Percentiles rank a stretch among this genome's conserved stretches.
phyloP scores from a whole-genome alignment of 2,888 invertebrate genomes.

The Scaptomyza reducta region DNA sequence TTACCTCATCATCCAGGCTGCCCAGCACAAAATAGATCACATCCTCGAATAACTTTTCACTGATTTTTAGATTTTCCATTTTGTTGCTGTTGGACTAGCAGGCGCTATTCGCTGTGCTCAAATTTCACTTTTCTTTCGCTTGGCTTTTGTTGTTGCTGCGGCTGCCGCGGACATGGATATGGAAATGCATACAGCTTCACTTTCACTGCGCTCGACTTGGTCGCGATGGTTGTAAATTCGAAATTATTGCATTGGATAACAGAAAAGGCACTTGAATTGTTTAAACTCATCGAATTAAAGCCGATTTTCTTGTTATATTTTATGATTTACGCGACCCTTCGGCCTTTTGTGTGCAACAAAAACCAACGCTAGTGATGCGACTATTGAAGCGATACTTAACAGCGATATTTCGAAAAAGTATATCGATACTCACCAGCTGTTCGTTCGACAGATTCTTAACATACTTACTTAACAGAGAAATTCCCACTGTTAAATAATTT shows the following conservation, averaged over 20 bases:
- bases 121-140: constrained; percentile 69
- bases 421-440: constrained; percentile 21
- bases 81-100: constrained; percentile 28
- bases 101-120: constrained; percentile 47
- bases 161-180: constrained; percentile 58
- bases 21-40: constrained; percentile 93
- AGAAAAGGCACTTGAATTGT: constrained; percentile 40
- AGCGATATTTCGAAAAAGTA: constrained; percentile 19
- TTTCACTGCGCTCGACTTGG: constrained; percentile 33
- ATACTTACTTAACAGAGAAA: neutral
- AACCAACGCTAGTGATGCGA: constrained; percentile 58
- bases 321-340: constrained; percentile 44
- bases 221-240: constrained; percentile 10
- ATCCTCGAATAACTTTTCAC: constrained; percentile 89
- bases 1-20: constrained; percentile 90
- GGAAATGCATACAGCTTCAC: constrained; percentile 46
- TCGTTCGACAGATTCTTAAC: neutral
- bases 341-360: constrained; percentile 53
- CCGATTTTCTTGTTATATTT: constrained; percentile 18
- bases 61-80: constrained; percentile 83
- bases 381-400: constrained; percentile 4
- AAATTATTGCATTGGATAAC: constrained; percentile 39
- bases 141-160: constrained; percentile 70
- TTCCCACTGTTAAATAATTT: neutral
- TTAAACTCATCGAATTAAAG: constrained; percentile 48